Percentiles rank a stretch among this genome's conserved stretches.
Evolutionary conservation across 2,113 vertebrate species (phyloP).

Genomic region (Stomatorhinus ivindoensis): DNA sequence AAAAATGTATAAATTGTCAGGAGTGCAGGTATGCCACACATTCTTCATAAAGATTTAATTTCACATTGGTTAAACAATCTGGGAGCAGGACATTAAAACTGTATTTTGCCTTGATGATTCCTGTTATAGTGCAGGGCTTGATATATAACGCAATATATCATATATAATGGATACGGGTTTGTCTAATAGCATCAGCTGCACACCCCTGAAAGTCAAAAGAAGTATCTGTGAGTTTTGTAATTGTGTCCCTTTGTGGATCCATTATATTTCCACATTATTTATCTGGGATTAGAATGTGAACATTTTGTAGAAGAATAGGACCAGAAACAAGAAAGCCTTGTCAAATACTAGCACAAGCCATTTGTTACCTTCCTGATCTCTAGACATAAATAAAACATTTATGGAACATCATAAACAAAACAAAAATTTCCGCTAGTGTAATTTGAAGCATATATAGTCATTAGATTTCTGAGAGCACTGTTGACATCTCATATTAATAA

Average conservation of each 20-base stretch:
- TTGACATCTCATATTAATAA: neutral
- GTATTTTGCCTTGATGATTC: neutral
- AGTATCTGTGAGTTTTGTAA: neutral
- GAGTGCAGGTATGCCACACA: neutral
- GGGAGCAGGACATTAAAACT: neutral
- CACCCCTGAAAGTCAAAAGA: neutral
- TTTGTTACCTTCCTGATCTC: neutral
- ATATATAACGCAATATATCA: neutral
- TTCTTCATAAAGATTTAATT: neutral
- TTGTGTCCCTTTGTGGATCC: neutral
- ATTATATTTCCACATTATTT: neutral
- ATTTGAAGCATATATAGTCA: neutral
- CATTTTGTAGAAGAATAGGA: neutral
- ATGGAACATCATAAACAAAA: neutral
- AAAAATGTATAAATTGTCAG: neutral
- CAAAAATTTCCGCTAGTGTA: neutral
- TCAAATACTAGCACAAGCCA: neutral
- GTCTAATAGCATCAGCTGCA: neutral
- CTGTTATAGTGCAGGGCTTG: neutral
- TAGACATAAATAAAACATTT: neutral
- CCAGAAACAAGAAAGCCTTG: neutral
- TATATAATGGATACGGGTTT: neutral
- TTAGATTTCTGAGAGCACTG: neutral
- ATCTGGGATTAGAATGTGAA: neutral
- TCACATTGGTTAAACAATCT: neutral